A percentile compares a stretch with the other conserved stretches of the same genome.
These are phyloP conservation scores for Diabrotica undecimpunctata DNA, from an alignment of 1,140 invertebrate species.

Conservation along the genomic window DNA sequence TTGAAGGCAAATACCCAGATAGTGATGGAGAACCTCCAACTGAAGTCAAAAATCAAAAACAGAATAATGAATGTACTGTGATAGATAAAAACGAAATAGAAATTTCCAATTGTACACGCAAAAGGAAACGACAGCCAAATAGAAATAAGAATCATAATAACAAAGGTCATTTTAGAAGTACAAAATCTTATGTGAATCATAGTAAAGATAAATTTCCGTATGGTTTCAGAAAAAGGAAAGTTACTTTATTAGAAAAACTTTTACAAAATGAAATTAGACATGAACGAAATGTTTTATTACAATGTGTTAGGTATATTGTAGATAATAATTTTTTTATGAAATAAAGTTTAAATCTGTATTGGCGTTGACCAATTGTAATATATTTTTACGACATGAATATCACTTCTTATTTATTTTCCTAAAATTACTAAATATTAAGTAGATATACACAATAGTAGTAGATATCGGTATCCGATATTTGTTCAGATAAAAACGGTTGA, in stretches of 20 bases:
- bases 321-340: constrained; percentile 66
- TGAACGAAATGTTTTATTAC: constrained; percentile 71
- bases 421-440: no score
- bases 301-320: constrained; percentile 69
- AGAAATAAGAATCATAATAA: constrained; percentile 22
- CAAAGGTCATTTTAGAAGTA: constrained; percentile 14
- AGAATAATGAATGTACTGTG: constrained; percentile 17
- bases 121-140: constrained; percentile 23
- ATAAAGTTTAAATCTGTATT: neutral
- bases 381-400: no score
- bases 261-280: constrained; percentile 60
- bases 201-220: constrained; percentile 24
- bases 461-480: no score
- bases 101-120: constrained; percentile 6
- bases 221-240: constrained; percentile 31
- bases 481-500: no score
- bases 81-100: constrained; percentile 7
- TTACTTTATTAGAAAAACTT: constrained; percentile 56
- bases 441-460: no score
- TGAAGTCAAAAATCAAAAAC: constrained; percentile 47
- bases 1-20: constrained; percentile 23
- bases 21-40: constrained; percentile 45
- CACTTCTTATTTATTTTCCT: no score
- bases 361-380: no score
- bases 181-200: neutral